phyloP scores from a whole-genome alignment of 2,888 invertebrate genomes.

The Drosophila kambysellisi region DNA sequence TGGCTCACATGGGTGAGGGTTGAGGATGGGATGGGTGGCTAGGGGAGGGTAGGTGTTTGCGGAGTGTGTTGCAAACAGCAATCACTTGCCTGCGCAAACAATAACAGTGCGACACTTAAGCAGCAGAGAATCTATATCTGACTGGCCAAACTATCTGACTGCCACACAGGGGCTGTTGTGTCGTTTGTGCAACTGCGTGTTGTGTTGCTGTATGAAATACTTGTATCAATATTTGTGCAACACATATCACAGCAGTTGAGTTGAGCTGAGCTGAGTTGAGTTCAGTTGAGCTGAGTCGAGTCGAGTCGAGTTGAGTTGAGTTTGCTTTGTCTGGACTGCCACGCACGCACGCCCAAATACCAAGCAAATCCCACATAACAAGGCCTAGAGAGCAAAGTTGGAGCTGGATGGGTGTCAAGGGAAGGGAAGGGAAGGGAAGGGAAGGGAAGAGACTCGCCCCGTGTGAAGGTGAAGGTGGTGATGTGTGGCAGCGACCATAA shows the following conservation, averaged over 20 bases:
- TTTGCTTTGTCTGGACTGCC: slow-evolving; percentile 29
- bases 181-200: slow-evolving; percentile 10
- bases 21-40: background rate
- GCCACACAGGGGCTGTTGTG: background rate
- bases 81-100: slow-evolving; percentile 73
- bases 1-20: background rate
- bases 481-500: slow-evolving; percentile 17
- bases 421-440: background rate
- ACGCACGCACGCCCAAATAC: slow-evolving; percentile 61
- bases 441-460: background rate
- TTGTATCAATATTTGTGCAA: slow-evolving; percentile 68
- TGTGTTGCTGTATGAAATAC: slow-evolving; percentile 30
- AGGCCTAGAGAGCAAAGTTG: slow-evolving; percentile 2
- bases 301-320: background rate
- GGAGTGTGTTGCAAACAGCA: slow-evolving; percentile 54
- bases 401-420: background rate
- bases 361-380: slow-evolving; percentile 53
- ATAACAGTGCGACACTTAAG: slow-evolving; percentile 67
- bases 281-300: background rate
- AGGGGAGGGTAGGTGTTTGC: background rate
- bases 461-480: slow-evolving; percentile 11
- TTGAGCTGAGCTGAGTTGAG: background rate
- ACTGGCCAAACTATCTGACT: background rate
- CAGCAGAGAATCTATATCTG: slow-evolving; percentile 33
- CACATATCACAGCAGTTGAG: slow-evolving; percentile 63